These are phyloP conservation scores for Tapera naevia DNA, from an alignment of 2,797 vertebrate species.

Conservation along the genomic window DNA sequence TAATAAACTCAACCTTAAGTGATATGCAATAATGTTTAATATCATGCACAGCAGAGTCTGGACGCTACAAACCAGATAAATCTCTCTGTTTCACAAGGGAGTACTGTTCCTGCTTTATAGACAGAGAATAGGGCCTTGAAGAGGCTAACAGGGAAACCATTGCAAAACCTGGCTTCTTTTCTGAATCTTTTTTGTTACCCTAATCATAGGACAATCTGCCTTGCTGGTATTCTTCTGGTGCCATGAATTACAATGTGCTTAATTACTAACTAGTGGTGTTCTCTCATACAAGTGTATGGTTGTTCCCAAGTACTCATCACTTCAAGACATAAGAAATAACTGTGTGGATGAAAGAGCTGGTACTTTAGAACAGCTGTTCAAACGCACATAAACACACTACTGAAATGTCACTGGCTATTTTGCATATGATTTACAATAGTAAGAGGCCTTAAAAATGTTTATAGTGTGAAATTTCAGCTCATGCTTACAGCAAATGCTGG, in stretches of 20 bases:
- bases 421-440: conserved; percentile 26
- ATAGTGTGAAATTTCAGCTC: neutral
- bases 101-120: neutral
- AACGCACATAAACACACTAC: neutral
- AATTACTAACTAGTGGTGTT: conserved; percentile 6
- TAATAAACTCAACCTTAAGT: neutral
- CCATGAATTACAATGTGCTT: neutral
- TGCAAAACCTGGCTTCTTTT: neutral
- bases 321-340: neutral
- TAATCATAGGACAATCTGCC: neutral
- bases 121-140: neutral
- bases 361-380: conserved; percentile 26
- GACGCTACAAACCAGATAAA: neutral
- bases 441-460: neutral
- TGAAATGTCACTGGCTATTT: conserved; percentile 26
- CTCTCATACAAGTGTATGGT: conserved; percentile 40
- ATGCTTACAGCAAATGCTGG: neutral
- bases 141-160: neutral
- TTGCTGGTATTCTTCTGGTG: neutral
- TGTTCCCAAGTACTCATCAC: conserved; percentile 9
- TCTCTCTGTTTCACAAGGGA: conserved; percentile 12
- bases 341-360: neutral
- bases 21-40: neutral
- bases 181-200: neutral
- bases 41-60: neutral